phyloP scores from a whole-genome alignment of 2,797 vertebrate genomes.

The Phrynocephalus guinanensis region DNA sequence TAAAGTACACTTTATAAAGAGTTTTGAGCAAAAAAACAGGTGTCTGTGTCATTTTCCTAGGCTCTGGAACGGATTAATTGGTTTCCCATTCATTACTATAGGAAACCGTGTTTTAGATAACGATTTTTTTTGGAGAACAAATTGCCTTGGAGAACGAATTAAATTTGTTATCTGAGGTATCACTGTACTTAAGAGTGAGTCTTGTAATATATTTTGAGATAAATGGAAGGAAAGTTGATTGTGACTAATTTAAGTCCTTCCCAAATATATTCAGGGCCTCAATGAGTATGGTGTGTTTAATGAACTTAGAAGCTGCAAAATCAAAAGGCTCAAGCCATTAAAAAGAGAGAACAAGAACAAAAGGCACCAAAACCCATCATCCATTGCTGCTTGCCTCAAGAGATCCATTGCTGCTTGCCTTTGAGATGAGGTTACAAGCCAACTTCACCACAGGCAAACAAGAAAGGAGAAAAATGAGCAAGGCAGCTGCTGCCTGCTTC shows the following conservation, averaged over 20 bases:
- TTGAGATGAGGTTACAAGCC: rapidly evolving
- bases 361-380: background rate
- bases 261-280: background rate
- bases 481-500: conserved; percentile 3
- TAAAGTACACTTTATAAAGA: too few relatives aligned
- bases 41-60: too few relatives aligned
- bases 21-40: too few relatives aligned
- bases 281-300: background rate
- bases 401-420: conserved; percentile 10
- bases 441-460: background rate
- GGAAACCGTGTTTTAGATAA: too few relatives aligned
- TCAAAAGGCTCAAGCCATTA: background rate
- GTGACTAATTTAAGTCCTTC: background rate
- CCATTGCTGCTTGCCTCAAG: conserved; percentile 25
- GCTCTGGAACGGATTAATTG: too few relatives aligned
- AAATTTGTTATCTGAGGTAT: too few relatives aligned
- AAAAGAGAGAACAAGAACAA: conserved; percentile 12
- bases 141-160: too few relatives aligned
- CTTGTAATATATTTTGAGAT: background rate
- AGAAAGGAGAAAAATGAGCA: conserved; percentile 50
- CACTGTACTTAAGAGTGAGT: background rate
- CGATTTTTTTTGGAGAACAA: too few relatives aligned
- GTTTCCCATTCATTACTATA: too few relatives aligned
- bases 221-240: background rate
- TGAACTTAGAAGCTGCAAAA: background rate